These are phyloP conservation scores for Amphibalanus amphitrite DNA, from an alignment of 1,140 invertebrate genomes.

Conservation along the genomic window DNA sequence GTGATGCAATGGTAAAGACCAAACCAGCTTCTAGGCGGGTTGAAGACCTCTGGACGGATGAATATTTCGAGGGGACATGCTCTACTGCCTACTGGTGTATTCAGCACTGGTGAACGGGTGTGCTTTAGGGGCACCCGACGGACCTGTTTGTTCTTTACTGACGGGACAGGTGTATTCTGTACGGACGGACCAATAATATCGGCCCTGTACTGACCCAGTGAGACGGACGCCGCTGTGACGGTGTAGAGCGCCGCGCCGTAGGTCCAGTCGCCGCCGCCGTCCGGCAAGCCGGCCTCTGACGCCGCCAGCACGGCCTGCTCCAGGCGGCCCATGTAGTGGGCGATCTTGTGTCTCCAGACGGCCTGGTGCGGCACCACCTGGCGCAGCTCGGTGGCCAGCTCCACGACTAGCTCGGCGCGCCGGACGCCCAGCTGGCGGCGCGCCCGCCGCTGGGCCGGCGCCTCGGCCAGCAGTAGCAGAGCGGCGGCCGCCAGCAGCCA, in stretches of 20 bases:
- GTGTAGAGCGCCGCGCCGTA: background rate
- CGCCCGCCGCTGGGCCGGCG: background rate
- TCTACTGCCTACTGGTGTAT: no score
- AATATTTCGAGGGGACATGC: no score
- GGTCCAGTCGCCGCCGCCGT: background rate
- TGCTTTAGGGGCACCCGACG: no score
- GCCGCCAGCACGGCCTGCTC: background rate
- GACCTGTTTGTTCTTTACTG: no score
- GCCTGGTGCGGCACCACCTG: conserved; percentile 4
- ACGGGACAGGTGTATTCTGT: no score
- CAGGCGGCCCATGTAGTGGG: background rate
- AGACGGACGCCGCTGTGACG: background rate
- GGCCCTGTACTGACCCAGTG: background rate
- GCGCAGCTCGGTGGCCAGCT: conserved; percentile 6
- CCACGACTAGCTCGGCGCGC: background rate
- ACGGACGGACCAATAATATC: no score
- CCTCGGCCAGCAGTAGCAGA: conserved; percentile 2
- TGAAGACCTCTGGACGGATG: no score
- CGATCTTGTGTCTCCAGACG: background rate
- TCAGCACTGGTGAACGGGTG: no score
- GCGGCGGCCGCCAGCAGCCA: background rate
- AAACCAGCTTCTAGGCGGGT: no score
- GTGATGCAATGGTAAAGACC: no score
- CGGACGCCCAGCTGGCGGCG: background rate
- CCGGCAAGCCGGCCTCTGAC: background rate